Evolutionary conservation across 37 sponge, comb jelly and placozoan genomes (phyloP).

Genomic region (Eunapius fragilis): DNA sequence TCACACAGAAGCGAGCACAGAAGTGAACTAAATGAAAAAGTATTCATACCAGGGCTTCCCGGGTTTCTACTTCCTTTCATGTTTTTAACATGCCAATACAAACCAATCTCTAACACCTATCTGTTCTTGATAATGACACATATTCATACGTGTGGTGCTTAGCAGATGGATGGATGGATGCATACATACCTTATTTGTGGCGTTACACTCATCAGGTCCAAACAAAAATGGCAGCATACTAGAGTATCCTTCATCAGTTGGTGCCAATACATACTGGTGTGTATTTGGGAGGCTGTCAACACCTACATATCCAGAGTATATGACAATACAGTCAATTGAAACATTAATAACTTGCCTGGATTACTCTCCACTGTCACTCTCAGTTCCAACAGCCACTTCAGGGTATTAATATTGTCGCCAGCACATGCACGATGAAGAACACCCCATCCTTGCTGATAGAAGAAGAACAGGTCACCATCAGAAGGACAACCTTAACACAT

Average conservation of each 20-base stretch:
- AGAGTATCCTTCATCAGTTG: background rate
- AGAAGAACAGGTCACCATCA: too few species aligned
- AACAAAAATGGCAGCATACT: background rate
- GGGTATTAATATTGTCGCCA: background rate
- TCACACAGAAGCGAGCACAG: too few species aligned
- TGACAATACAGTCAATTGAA: too few species aligned
- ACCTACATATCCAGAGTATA: too few species aligned
- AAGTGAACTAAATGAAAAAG: too few species aligned
- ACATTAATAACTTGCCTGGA: background rate
- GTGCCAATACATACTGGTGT: background rate
- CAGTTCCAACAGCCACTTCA: constrained; percentile 26
- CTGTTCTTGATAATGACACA: background rate
- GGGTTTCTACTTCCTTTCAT: too few species aligned
- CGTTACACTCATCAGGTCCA: constrained; percentile 1
- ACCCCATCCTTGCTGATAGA: constrained; percentile 23
- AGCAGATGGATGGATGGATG: too few species aligned
- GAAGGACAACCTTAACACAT: too few species aligned
- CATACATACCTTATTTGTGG: constrained; percentile 21
- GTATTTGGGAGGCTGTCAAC: background rate
- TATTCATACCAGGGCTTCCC: too few species aligned
- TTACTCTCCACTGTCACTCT: background rate
- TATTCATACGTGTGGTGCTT: too few species aligned
- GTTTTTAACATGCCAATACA: too few species aligned
- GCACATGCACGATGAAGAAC: constrained; percentile 36
- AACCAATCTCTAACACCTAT: too few species aligned